phyloP scores from a whole-genome alignment of 2,888 invertebrate genomes.

The Orthosia gothica region DNA sequence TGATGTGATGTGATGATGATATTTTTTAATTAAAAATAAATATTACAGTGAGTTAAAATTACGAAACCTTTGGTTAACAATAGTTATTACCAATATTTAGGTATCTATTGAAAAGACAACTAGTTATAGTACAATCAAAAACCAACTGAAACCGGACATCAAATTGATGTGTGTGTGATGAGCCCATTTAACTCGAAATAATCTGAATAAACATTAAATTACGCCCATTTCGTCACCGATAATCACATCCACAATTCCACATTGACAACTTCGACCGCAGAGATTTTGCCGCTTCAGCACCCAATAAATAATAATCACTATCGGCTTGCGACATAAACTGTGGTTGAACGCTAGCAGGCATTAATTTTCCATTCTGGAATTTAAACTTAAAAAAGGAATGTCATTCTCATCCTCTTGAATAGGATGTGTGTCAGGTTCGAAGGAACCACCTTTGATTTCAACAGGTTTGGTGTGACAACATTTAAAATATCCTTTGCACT shows the following conservation, averaged over 20 bases:
- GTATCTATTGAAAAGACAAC: no score
- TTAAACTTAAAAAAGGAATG: neutral
- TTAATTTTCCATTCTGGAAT: neutral
- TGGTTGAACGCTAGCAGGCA: neutral
- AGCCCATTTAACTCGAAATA: neutral
- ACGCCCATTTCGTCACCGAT: neutral
- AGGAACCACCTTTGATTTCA: neutral
- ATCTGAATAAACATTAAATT: neutral
- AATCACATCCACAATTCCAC: slow-evolving; percentile 3
- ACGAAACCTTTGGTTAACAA: no score
- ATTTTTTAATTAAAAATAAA: no score
- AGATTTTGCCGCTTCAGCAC: neutral
- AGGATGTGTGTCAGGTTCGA: neutral
- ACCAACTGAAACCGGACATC: neutral
- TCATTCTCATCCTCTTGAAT: no score
- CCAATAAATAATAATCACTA: slow-evolving; percentile 6
- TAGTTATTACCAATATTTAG: no score
- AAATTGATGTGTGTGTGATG: neutral
- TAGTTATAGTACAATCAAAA: no score
- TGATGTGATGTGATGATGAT: no score
- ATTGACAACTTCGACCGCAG: slow-evolving; percentile 22
- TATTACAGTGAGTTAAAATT: no score
- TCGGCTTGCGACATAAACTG: neutral
- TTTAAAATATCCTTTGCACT: neutral
- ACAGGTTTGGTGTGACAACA: neutral